Evolutionary conservation across 2,113 vertebrate species (phyloP), one percentile per base, ranked within the genome.

Genomic region (Litocranius walleri): DNA sequence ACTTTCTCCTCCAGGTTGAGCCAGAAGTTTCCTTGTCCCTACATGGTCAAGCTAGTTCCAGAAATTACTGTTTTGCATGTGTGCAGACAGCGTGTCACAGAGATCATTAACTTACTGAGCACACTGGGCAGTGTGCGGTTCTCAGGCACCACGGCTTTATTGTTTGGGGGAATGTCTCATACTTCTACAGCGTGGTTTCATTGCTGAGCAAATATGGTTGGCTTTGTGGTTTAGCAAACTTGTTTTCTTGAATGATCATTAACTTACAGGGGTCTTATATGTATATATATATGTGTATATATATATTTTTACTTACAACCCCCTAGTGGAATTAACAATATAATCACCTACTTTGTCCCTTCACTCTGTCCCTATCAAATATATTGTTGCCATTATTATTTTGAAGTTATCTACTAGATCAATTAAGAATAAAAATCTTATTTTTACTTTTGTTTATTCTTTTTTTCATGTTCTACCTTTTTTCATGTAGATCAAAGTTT

Each of bases 81-180:
- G 71, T 43, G 36, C 11, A 77, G 71, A 43, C 21, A 43, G 71
- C 36, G 7, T 77, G 36, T 43, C 71, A 43, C 36, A 25, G 21
- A 74, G 21, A 43, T 40, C 71, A 43, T 77, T 43, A 77, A 77
- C 6, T 77, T 43, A 77, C 36, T 77, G 71, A 27, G 71, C 21
- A 25, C 36, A 43, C 5, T 25, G 71, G 71, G 21, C 3, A 27
- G 23, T 6, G 0, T 4, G 11, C 6, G 0, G 23, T 25, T 25
- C 23, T 43, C 71, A 25, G 6, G 11, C 71, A 40, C 23, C 21
- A 27, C 13, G 14, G 21, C 21, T 43, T 40, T 25, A 43, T 8
- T 74, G 21, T 74, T 43, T 25, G 0, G 21, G 71, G 36, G 21
- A 3, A 11, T 43, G 71, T 74, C 36, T 40, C 11, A 14, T 7